phyloP scores from a whole-genome alignment of 2,888 invertebrate genomes.

The Yponomeuta cagnagella region DNA sequence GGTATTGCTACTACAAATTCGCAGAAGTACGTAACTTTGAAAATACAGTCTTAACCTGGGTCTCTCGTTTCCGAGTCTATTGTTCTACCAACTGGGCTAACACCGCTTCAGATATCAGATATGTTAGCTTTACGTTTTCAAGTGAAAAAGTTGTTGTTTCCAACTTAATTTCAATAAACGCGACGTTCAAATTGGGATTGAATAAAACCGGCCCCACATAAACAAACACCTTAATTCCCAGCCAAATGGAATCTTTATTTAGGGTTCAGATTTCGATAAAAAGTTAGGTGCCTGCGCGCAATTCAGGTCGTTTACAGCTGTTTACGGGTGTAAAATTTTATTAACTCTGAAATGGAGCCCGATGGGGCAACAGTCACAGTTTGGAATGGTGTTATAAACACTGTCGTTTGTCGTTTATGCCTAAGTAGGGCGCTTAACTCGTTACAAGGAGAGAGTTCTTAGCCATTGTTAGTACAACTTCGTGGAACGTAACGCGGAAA shows the following conservation, averaged over 20 bases:
- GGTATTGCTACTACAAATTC: background rate
- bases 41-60: too few species aligned
- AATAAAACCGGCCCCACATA: background rate
- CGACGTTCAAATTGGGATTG: background rate
- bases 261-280: background rate
- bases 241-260: background rate
- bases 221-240: background rate
- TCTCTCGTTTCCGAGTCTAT: too few species aligned
- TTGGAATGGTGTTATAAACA: background rate
- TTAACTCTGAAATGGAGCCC: background rate
- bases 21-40: too few species aligned
- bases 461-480: background rate
- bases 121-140: too few species aligned
- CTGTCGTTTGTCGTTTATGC: background rate
- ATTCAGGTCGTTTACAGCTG: background rate
- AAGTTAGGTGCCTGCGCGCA: background rate
- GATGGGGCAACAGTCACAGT: background rate
- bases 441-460: background rate
- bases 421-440: background rate
- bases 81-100: too few species aligned
- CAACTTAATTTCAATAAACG: background rate
- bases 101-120: too few species aligned
- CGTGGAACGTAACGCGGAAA: background rate
- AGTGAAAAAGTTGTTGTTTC: background rate
- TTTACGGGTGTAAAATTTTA: constrained; percentile 1